phyloP scores from a whole-genome alignment of 1,140 invertebrate genomes.

The Cydia pomonella region DNA sequence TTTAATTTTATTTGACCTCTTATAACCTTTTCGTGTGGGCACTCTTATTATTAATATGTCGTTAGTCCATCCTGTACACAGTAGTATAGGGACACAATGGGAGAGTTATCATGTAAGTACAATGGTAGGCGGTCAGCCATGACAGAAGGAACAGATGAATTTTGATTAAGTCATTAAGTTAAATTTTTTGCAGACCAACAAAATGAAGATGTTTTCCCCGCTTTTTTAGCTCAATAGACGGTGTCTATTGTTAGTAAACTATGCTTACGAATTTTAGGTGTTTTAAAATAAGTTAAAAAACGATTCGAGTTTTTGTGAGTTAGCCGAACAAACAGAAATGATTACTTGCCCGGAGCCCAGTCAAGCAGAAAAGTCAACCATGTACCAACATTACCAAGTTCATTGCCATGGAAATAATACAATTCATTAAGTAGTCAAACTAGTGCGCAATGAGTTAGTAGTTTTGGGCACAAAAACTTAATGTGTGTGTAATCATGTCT shows the following conservation, averaged over 20 bases:
- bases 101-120: neutral
- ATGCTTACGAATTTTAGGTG: neutral
- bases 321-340: constrained; percentile 11
- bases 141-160: neutral
- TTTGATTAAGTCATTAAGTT: neutral
- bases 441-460: constrained; percentile 17
- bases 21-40: neutral
- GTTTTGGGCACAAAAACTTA: constrained; percentile 24
- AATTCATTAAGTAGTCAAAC: constrained; percentile 24
- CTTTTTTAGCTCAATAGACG: neutral
- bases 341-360: constrained; percentile 13
- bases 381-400: constrained; percentile 23
- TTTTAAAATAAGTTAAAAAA: constrained; percentile 4
- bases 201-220: neutral
- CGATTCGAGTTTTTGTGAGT: neutral
- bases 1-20: constrained; percentile 5
- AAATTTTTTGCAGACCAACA: neutral
- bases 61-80: neutral
- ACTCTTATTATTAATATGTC: neutral
- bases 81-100: neutral
- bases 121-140: neutral
- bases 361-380: constrained; percentile 28
- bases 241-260: neutral
- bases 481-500: constrained; percentile 30
- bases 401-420: constrained; percentile 28